Base-by-base conservation (phyloP, 2,797 vertebrate genomes). In the Sebastes variabilis region DNA sequence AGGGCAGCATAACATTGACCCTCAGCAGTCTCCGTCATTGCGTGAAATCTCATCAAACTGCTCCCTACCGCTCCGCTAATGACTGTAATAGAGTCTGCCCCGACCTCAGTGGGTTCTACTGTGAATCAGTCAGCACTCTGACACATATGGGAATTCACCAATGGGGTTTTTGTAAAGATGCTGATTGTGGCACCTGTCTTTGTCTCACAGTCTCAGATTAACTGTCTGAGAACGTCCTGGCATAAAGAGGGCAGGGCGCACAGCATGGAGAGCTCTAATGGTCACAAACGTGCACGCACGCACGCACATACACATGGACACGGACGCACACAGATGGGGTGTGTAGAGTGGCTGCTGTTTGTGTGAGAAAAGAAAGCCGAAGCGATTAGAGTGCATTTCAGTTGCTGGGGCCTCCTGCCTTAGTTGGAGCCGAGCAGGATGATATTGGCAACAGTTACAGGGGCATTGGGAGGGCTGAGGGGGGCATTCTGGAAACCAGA, bases 361-460 rank as follows among this genome's bases (percentile, higher is more conserved):
- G 92, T 85, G 88, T 85, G 90, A 88, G 90, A 87, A 89, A 87
- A 80, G 79, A 89, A 91, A 93, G 89, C 91, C 61, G 82, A 90
- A 88, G 89, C 83, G 93, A 94, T 95, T 95, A 94, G 83, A 87
- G 86, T 83, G 92, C 88, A 89, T 95, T 93, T 94, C 92, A 76
- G 90, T 82, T 80, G 75, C 83, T 62, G 78, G 79, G 88, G 93
- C 94, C 91, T 91, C 86, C 93, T 94, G 93, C 87, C 81, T 90
- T 66, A 84, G 85, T 92, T 91, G 90, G 92, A 90, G 87, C 56
- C 27, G 73, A 89, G 86, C 82, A 60, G 85, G 78, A 88, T 83
- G 55, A 69, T 78, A 80, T 87, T 94, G 93, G 94, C 93, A 90
- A 89, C 88, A 93, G 83, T 92, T 88, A 75, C 89, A 77, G 91